These are phyloP conservation scores for Erethizon dorsatum DNA, from an alignment of 2,797 vertebrate species.

Conservation along the genomic window DNA sequence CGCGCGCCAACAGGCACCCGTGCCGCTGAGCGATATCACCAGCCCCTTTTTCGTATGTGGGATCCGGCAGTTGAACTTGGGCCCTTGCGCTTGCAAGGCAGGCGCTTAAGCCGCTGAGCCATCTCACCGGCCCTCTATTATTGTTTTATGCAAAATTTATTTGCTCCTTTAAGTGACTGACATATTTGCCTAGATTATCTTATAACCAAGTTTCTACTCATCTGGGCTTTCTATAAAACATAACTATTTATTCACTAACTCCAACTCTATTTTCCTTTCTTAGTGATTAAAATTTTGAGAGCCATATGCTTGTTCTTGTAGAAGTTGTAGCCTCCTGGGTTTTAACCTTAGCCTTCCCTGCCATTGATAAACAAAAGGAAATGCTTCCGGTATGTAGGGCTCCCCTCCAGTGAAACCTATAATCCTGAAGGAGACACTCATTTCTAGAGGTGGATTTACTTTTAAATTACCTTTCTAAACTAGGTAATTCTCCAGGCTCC, in stretches of 20 bases:
- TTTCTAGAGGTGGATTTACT: conserved; percentile 77
- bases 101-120: too few relatives aligned
- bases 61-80: too few relatives aligned
- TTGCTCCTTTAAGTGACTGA: conserved; percentile 38
- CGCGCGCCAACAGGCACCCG: too few relatives aligned
- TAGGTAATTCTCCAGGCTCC: conserved; percentile 80
- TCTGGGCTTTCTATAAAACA: conserved; percentile 56
- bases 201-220: conserved; percentile 52
- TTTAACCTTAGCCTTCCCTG: conserved; percentile 68
- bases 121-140: not conserved
- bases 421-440: conserved; percentile 57
- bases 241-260: conserved; percentile 56
- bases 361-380: conserved; percentile 74
- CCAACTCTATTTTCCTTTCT: conserved; percentile 74
- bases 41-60: too few relatives aligned
- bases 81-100: too few relatives aligned
- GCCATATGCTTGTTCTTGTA: conserved; percentile 62
- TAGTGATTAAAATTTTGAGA: conserved; percentile 70
- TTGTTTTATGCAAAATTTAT: not conserved
- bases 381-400: conserved; percentile 46
- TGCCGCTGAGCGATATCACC: too few relatives aligned
- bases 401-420: conserved; percentile 42
- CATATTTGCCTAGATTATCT: conserved; percentile 21
- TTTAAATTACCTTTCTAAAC: conserved; percentile 85
- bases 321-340: conserved; percentile 54